Evolutionary conservation across 2,888 invertebrate genomes (phyloP).

Genomic region (Lasioglossum leucozonium): DNA sequence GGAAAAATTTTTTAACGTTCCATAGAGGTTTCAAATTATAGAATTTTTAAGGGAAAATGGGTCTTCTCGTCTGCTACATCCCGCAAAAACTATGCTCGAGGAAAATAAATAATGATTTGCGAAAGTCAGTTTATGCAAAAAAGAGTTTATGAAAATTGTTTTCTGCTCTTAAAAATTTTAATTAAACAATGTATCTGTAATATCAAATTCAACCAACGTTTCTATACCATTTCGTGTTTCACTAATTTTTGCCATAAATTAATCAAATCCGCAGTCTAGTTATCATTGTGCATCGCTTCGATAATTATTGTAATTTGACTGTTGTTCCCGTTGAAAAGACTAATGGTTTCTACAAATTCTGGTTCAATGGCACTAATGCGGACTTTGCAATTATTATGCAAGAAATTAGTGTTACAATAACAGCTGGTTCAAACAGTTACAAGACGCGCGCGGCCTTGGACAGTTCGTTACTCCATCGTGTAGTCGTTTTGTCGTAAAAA

Average conservation of each 20-base stretch:
- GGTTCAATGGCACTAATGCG: background rate
- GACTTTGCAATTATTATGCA: background rate
- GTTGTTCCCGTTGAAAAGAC: background rate
- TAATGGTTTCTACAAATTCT: background rate
- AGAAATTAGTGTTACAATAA: background rate
- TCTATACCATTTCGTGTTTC: too few relatives aligned
- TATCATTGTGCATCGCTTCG: too few relatives aligned
- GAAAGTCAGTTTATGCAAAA: background rate
- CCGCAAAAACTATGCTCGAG: too few relatives aligned
- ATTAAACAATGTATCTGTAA: background rate
- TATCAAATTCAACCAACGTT: background rate
- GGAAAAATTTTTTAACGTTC: too few relatives aligned
- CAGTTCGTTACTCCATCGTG: constrained; percentile 13
- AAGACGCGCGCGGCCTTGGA: constrained; percentile 4
- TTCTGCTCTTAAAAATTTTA: background rate
- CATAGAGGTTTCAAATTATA: background rate
- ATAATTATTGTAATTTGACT: background rate
- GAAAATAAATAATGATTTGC: too few relatives aligned
- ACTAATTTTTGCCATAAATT: too few relatives aligned
- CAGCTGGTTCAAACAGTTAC: background rate
- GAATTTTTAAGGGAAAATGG: background rate
- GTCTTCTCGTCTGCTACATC: too few relatives aligned
- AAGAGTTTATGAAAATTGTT: background rate
- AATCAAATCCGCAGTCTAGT: too few relatives aligned
- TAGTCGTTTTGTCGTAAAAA: constrained; percentile 21